phyloP scores from a whole-genome alignment of 2,113 vertebrate genomes.

The Asarcornis scutulata region DNA sequence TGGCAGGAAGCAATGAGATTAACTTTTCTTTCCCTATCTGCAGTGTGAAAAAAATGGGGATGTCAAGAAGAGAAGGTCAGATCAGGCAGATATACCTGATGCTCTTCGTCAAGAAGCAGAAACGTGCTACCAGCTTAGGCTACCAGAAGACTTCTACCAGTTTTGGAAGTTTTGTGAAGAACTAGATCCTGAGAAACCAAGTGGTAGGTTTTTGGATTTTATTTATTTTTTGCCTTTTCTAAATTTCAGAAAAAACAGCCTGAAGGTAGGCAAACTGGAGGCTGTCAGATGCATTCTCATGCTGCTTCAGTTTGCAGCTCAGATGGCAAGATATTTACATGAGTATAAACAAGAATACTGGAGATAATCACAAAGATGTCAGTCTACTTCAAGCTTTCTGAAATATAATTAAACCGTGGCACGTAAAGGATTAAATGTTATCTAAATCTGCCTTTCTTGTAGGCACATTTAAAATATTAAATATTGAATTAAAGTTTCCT shows the following conservation, averaged over 20 bases:
- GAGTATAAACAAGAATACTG: background rate
- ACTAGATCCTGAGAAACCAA: conserved; percentile 83
- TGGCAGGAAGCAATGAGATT: background rate
- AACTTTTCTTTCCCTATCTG: background rate
- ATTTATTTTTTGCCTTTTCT: background rate
- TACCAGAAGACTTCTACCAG: conserved; percentile 93
- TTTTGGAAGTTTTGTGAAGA: conserved; percentile 94
- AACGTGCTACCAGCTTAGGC: conserved; percentile 81
- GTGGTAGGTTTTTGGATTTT: conserved; percentile 81
- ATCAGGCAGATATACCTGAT: conserved; percentile 48
- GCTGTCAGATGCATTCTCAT: background rate
- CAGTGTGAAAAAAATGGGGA: conserved; percentile 72
- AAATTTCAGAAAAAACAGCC: background rate
- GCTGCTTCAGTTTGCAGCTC: background rate
- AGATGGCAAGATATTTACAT: background rate
- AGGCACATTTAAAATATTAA: background rate
- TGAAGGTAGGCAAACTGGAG: background rate
- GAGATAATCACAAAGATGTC: background rate
- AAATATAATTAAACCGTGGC: background rate
- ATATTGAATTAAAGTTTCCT: background rate
- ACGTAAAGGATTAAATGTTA: background rate
- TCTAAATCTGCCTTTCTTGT: background rate
- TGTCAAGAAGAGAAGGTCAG: conserved; percentile 79
- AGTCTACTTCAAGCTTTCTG: background rate
- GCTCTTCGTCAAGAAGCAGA: conserved; percentile 81